phyloP scores from a whole-genome alignment of 1,140 invertebrate species.

The Drosophila melanogaster region DNA sequence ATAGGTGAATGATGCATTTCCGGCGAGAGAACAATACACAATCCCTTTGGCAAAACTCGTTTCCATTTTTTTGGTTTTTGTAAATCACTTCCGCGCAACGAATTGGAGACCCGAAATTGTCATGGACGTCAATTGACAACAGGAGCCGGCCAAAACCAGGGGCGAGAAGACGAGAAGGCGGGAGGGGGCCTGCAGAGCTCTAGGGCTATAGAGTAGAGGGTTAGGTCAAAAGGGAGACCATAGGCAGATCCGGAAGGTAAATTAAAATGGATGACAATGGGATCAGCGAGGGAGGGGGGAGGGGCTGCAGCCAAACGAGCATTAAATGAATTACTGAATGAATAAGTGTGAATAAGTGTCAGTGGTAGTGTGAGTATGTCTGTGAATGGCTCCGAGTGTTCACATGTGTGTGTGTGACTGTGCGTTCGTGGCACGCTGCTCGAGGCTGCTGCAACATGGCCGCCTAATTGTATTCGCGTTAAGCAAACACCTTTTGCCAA shows the following conservation, averaged over 20 bases:
- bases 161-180: not conserved
- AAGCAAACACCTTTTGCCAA: constrained; percentile 75
- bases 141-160: constrained; percentile 41
- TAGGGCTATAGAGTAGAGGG: constrained; percentile 14
- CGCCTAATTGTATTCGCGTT: constrained; percentile 49
- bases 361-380: constrained; percentile 11
- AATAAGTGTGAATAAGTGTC: constrained; percentile 18
- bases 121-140: constrained; percentile 77
- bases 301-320: constrained; percentile 66
- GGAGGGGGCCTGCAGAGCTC: not conserved
- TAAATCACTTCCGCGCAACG: constrained; percentile 79
- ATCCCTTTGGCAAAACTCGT: constrained; percentile 52
- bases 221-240: constrained; percentile 53
- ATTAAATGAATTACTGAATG: constrained; percentile 77
- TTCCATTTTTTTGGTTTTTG: constrained; percentile 40
- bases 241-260: constrained; percentile 75
- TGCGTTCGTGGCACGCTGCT: constrained; percentile 45
- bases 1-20: constrained; percentile 63
- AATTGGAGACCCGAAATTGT: constrained; percentile 72
- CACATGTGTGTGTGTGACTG: constrained; percentile 28
- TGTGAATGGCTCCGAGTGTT: constrained; percentile 21
- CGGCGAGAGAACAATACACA: constrained; percentile 19
- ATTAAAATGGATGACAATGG: constrained; percentile 83
- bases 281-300: constrained; percentile 36
- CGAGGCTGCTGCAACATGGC: constrained; percentile 44